phyloP scores from a whole-genome alignment of 2,888 invertebrate genomes.

The Atethmia centrago region DNA sequence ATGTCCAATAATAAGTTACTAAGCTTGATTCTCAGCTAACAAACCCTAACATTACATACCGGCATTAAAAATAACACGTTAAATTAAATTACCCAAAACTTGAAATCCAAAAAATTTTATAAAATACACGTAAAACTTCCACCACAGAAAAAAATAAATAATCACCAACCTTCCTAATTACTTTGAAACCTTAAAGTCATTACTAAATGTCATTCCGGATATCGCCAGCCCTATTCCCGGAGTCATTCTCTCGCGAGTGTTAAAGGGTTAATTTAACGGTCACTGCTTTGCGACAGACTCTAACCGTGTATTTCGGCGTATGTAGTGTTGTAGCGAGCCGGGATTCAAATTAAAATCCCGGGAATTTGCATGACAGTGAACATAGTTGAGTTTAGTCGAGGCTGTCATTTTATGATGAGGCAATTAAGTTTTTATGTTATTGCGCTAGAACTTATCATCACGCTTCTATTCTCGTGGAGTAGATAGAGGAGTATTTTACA shows the following conservation, averaged over 20 bases:
- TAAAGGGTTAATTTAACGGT: constrained; percentile 85
- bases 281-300: constrained; percentile 69
- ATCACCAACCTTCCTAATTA: constrained; percentile 54
- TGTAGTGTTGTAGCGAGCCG: constrained; percentile 58
- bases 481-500: not conserved
- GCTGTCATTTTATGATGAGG: constrained; percentile 33
- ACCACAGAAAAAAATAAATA: constrained; percentile 40
- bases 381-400: constrained; percentile 24
- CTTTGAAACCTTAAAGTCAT: constrained; percentile 60
- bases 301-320: constrained; percentile 57
- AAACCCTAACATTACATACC: no score
- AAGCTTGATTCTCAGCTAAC: not conserved
- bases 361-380: constrained; percentile 33
- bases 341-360: constrained; percentile 58
- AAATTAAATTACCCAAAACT: not conserved
- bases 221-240: constrained; percentile 62
- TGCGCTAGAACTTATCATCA: not conserved
- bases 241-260: constrained; percentile 75
- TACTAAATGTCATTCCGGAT: constrained; percentile 62
- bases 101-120: not conserved
- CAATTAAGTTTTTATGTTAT: constrained; percentile 28
- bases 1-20: not conserved
- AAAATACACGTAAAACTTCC: constrained; percentile 32
- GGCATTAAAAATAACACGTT: not conserved
- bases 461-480: not conserved